phyloP scores from a whole-genome alignment of 2,113 vertebrate species.

The Pseudolaguvia tuberculata region DNA sequence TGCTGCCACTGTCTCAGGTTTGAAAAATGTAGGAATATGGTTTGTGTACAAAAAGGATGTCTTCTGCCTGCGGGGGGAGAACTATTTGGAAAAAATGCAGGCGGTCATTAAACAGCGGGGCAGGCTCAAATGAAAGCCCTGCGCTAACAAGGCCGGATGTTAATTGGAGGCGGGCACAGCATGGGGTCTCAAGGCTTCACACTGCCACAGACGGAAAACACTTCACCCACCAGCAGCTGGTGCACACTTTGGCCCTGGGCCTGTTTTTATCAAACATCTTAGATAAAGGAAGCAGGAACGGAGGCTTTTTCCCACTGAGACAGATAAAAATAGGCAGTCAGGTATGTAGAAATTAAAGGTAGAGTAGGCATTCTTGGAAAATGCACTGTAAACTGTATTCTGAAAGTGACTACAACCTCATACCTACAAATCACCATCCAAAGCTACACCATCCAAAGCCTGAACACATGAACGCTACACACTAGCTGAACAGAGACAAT shows the following conservation, averaged over 20 bases:
- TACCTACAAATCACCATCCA: too few species aligned
- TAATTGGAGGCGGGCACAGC: conserved; percentile 64
- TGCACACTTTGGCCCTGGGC: background rate
- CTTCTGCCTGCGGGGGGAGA: conserved; percentile 53
- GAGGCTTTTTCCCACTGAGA: background rate
- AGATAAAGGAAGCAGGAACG: background rate
- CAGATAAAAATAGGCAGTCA: background rate
- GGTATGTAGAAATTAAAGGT: background rate
- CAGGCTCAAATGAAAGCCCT: conserved; percentile 62
- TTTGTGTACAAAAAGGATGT: conserved; percentile 49
- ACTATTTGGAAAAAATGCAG: conserved; percentile 74
- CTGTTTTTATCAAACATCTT: conserved; percentile 12
- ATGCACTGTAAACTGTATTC: too few species aligned
- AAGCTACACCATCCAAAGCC: too few species aligned
- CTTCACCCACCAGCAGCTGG: conserved; percentile 12
- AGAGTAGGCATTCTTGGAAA: too few species aligned
- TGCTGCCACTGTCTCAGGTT: conserved; percentile 11
- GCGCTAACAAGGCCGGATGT: conserved; percentile 63
- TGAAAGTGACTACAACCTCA: too few species aligned
- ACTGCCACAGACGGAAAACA: conserved; percentile 29
- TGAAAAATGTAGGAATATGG: conserved; percentile 15
- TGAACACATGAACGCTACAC: too few species aligned
- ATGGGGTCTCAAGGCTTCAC: conserved; percentile 42
- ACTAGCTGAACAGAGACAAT: too few species aligned
- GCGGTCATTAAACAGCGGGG: conserved; percentile 64